Evolutionary conservation across 2,113 vertebrate genomes (phyloP).

Genomic region (Meriones unguiculatus): DNA sequence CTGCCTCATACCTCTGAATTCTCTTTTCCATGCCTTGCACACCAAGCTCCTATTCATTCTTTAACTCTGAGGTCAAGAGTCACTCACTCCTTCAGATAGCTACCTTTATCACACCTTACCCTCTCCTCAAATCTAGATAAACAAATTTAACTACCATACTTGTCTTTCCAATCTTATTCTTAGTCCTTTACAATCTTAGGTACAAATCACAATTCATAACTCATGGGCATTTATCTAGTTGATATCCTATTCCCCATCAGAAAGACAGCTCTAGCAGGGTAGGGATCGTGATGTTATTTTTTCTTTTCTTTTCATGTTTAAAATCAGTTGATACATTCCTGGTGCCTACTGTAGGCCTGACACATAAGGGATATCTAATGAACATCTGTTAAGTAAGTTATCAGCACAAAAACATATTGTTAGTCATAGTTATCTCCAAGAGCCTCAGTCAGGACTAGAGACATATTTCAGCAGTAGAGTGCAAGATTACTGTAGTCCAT

Average conservation of each 20-base stretch:
- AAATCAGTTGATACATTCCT: neutral
- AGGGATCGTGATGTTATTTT: neutral
- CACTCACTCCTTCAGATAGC: neutral
- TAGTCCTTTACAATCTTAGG: too few relatives aligned
- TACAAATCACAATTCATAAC: neutral
- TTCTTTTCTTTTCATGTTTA: neutral
- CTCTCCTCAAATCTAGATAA: neutral
- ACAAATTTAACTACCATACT: neutral
- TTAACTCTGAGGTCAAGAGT: neutral
- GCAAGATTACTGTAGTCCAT: too few relatives aligned
- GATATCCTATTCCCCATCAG: neutral
- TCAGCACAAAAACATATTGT: neutral
- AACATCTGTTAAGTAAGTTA: neutral
- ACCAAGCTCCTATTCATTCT: neutral
- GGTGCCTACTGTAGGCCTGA: neutral
- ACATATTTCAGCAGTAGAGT: neutral
- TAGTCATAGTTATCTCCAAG: neutral
- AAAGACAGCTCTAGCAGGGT: neutral
- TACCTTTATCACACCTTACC: neutral
- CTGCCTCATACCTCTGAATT: neutral
- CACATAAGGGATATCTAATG: neutral
- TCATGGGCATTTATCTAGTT: neutral
- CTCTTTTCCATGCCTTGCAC: neutral
- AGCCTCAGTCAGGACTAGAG: neutral
- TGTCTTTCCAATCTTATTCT: neutral